phyloP scores from a whole-genome alignment of 1,140 invertebrate species.

The Steinernema khuongi region DNA sequence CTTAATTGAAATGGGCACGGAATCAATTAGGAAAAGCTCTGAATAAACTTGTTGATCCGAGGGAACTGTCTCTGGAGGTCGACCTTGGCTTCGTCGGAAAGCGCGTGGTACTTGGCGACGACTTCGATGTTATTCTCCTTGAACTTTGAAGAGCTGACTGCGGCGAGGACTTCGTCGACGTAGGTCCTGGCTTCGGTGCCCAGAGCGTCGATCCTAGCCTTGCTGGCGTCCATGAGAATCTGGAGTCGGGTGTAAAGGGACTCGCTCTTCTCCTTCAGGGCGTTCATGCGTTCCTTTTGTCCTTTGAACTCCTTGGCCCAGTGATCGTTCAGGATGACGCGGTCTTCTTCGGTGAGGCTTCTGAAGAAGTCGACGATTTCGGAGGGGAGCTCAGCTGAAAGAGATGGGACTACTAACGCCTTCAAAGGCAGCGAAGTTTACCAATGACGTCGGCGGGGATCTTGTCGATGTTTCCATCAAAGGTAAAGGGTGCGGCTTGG shows the following conservation, averaged over 20 bases:
- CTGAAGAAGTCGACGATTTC: slow-evolving; percentile 33
- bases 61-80: neutral
- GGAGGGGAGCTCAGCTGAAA: slow-evolving; percentile 27
- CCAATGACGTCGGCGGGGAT: slow-evolving; percentile 30
- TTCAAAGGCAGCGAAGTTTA: neutral
- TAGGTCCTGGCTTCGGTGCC: slow-evolving; percentile 34
- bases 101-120: neutral
- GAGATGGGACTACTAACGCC: neutral
- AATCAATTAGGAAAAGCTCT: no score
- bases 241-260: slow-evolving; percentile 32
- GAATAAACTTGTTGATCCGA: neutral
- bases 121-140: neutral
- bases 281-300: slow-evolving; percentile 26
- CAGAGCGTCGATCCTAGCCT: slow-evolving; percentile 32
- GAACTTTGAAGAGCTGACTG: neutral
- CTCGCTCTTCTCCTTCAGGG: slow-evolving; percentile 33
- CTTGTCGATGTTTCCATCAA: slow-evolving; percentile 27
- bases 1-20: no score
- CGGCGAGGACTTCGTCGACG: slow-evolving; percentile 22
- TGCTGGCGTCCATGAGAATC: slow-evolving; percentile 23
- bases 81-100: neutral
- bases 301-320: slow-evolving; percentile 34
- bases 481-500: slow-evolving; percentile 18
- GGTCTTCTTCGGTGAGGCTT: slow-evolving; percentile 35
- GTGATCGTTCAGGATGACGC: slow-evolving; percentile 31